These are phyloP conservation scores for Bufo gargarizans DNA, from an alignment of 2,113 vertebrate genomes.

Conservation along the genomic window DNA sequence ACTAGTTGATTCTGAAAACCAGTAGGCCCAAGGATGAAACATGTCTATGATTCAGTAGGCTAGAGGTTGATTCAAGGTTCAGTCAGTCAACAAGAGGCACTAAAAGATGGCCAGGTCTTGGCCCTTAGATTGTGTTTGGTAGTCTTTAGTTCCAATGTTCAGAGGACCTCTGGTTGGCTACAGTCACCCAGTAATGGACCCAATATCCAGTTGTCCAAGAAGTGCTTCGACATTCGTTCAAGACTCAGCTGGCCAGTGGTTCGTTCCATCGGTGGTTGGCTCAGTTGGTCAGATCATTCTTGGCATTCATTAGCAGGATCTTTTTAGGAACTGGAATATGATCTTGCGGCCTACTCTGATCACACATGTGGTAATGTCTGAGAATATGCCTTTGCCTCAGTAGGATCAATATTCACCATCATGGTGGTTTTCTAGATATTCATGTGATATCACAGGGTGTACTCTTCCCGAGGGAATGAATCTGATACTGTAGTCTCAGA, in stretches of 20 bases:
- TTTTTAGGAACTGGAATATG: background rate
- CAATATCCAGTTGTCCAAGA: background rate
- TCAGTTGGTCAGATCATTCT: background rate
- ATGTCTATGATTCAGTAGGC: background rate
- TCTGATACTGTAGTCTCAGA: background rate
- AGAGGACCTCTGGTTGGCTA: background rate
- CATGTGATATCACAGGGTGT: background rate
- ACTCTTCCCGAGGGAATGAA: background rate
- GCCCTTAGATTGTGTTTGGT: background rate
- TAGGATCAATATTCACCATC: background rate
- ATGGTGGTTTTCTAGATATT: background rate
- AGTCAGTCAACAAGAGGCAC: background rate
- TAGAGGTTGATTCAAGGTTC: background rate
- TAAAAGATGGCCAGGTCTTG: background rate
- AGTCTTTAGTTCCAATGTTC: background rate
- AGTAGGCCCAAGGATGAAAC: background rate
- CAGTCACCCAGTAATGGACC: background rate
- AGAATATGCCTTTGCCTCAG: background rate
- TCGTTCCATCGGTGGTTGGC: background rate
- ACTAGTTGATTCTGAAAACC: no score
- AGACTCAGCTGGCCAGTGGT: background rate
- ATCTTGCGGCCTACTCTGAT: background rate
- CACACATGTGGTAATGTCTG: background rate
- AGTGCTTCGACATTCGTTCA: background rate
- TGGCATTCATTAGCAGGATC: background rate